phyloP scores from a whole-genome alignment of 2,113 vertebrate genomes.

The Toxostoma redivivum region DNA sequence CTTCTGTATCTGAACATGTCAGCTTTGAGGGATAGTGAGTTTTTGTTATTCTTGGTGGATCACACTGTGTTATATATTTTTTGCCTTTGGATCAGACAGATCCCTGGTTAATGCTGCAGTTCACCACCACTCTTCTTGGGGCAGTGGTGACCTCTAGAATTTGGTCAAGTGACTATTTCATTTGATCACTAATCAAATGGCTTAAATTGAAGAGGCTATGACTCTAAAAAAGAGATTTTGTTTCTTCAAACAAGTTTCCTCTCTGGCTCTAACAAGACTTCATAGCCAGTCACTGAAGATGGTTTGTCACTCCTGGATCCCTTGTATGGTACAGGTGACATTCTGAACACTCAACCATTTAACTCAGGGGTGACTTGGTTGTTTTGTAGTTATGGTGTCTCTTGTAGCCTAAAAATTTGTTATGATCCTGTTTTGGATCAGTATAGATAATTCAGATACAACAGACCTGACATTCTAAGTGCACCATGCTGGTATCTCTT shows the following conservation, averaged over 20 bases:
- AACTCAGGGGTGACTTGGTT: background rate
- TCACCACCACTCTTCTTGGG: background rate
- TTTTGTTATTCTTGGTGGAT: background rate
- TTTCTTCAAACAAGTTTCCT: background rate
- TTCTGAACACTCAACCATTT: background rate
- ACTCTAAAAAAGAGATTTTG: background rate
- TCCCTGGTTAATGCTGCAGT: background rate
- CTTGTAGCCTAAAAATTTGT: background rate
- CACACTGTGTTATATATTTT: background rate
- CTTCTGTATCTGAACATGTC: background rate
- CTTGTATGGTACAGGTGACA: background rate
- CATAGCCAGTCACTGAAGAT: background rate
- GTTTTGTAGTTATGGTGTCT: background rate
- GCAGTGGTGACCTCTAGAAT: background rate
- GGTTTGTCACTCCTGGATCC: background rate
- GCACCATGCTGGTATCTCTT: fast-evolving
- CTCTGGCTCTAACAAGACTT: background rate
- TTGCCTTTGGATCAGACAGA: background rate
- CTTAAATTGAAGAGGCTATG: background rate
- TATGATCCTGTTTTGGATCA: background rate
- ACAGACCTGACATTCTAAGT: background rate
- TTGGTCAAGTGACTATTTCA: background rate
- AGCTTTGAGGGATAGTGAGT: background rate
- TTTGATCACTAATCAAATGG: background rate
- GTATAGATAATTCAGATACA: background rate